Base-by-base conservation (phyloP, 2,888 invertebrate species). In the Ephialtes manifestator region DNA sequence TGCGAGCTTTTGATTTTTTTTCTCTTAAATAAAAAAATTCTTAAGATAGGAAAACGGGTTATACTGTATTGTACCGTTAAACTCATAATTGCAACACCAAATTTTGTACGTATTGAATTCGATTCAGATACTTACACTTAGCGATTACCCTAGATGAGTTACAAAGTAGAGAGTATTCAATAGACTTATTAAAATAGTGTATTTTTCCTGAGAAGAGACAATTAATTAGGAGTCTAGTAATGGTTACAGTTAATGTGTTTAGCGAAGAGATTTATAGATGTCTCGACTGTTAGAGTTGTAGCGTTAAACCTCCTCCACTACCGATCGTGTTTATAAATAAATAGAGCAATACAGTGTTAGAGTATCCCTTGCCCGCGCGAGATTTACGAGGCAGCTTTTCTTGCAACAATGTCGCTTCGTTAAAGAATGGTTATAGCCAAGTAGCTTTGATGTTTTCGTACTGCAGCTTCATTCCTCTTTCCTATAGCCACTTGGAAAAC, bases 241-340 rank as follows among this genome's bases (percentile, higher is more conserved):
- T 20, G n/a, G 18, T 5, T 39, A 35, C 15, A 65, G 35, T 80
- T 68, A 79, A 48, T 58, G 35, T 60, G 10, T 39, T 60, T 28
- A 65, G 71, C 60, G 51, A 20, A 67, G 70, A 84, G 46, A 84
- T 84, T 80, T 46, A 83, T 83, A 24, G 63, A 24, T 80, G 70
- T 20, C 39, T 63, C 65, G 67, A 80, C 20, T 65, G 35, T 80
- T 67, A 28, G 51, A 46, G 24, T 74, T 65, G 72, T 74, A 78
- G 77, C 65, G 48, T 76, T 51, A 13, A 65, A 58, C 39, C 31
- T 76, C 70, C 15, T 77, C 48, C 75, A 67, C 76, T 55, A 72
- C 31, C 15, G 51, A 24, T 63, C 60, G 74, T 63, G n/a, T 46
- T 31, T 53, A 65, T 39, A 80, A 71, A 83, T 75, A 43, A 43